phyloP scores from a whole-genome alignment of 2,113 vertebrate genomes.

The Nyctereutes procyonoides region DNA sequence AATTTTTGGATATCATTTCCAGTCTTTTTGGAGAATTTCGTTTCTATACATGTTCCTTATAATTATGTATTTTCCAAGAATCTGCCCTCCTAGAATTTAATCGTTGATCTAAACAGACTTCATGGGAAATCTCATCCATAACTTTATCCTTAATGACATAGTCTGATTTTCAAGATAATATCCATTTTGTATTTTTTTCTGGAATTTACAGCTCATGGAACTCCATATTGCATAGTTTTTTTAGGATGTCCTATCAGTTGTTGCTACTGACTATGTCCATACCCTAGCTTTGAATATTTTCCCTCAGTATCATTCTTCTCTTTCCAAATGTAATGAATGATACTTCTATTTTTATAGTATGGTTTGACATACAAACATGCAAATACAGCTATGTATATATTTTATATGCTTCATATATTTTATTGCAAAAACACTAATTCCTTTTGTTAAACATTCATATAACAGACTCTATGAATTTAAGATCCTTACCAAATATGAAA shows the following conservation, averaged over 20 bases:
- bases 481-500: neutral
- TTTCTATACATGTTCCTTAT: neutral
- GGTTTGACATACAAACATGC: neutral
- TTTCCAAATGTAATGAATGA: neutral
- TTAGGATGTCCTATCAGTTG: neutral
- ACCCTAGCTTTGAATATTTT: neutral
- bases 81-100: neutral
- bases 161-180: constrained; percentile 30
- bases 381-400: neutral
- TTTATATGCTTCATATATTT: neutral
- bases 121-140: neutral
- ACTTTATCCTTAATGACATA: neutral
- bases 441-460: neutral
- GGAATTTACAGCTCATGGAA: neutral
- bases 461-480: neutral
- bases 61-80: neutral
- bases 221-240: neutral
- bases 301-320: neutral
- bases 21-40: neutral
- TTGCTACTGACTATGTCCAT: neutral
- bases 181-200: neutral
- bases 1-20: neutral
- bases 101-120: neutral
- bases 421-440: neutral
- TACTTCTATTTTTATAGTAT: neutral